phyloP scores from a whole-genome alignment of 2,113 vertebrate species.

The Paratilapia polleni region DNA sequence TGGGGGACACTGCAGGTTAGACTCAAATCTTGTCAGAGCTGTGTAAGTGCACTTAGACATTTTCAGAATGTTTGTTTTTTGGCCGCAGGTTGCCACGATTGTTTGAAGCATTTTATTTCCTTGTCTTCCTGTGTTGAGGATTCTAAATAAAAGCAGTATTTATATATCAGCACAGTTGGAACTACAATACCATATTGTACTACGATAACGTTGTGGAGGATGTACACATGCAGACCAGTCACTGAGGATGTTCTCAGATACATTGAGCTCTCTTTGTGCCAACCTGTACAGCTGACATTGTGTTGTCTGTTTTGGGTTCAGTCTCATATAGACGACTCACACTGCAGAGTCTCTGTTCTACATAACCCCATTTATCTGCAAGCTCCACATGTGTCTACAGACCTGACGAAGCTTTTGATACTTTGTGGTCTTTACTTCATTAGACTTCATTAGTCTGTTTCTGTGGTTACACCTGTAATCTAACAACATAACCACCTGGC shows the following conservation, averaged over 20 bases:
- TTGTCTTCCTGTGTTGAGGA: constrained; percentile 76
- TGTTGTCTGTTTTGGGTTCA: not conserved
- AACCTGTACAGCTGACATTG: not conserved
- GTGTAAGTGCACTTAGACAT: constrained; percentile 84
- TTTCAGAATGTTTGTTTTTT: constrained; percentile 76
- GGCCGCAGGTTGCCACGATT: constrained; percentile 66
- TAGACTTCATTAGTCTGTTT: not conserved
- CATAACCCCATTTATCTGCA: no score
- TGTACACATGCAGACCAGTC: not conserved
- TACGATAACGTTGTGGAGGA: not conserved
- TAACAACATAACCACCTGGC: not conserved
- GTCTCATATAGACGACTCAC: not conserved
- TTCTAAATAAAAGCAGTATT: constrained; percentile 73
- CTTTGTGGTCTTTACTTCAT: no score
- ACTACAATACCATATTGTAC: not conserved
- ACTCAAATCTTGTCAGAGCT: constrained; percentile 69
- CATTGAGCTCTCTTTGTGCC: not conserved
- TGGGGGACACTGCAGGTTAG: constrained; percentile 37
- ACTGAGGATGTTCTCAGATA: rapidly evolving
- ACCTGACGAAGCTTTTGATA: not conserved
- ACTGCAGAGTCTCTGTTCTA: not conserved
- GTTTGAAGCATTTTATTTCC: constrained; percentile 66
- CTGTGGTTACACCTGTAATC: rapidly evolving
- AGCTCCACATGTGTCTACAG: rapidly evolving
- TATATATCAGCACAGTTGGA: constrained; percentile 54